Conservation (phyloP, 2,113 vertebrate genomes). For the Pygathrix nemaeus region DNA sequence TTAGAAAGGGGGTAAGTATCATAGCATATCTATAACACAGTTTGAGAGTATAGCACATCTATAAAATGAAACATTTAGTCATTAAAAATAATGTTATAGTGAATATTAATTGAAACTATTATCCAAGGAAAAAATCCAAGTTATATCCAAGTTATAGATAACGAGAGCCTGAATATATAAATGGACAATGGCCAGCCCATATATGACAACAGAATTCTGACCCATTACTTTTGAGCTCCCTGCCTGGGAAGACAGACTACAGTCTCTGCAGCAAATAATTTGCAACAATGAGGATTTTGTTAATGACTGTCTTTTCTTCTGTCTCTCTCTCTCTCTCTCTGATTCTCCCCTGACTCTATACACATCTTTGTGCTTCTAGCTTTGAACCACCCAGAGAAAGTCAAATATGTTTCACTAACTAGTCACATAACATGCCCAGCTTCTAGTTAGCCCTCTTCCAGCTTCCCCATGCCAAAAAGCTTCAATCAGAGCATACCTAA, state of each 20-base stretch:
- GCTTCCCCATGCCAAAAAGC: background rate
- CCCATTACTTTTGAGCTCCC: background rate
- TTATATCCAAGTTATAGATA: background rate
- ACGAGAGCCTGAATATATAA: background rate
- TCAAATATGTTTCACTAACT: background rate
- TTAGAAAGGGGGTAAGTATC: background rate
- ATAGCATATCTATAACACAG: background rate
- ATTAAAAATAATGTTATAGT: background rate
- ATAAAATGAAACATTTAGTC: background rate
- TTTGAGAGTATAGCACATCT: background rate
- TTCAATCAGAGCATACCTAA: too few species aligned
- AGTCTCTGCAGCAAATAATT: background rate
- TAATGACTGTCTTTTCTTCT: background rate
- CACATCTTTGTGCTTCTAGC: background rate
- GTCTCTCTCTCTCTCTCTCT: background rate
- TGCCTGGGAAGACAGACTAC: background rate
- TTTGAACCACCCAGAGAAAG: background rate
- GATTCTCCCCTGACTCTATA: too few species aligned
- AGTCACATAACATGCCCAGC: rapidly evolving
- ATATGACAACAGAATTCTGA: background rate
- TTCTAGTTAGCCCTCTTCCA: background rate
- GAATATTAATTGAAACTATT: background rate
- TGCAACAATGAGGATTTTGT: background rate
- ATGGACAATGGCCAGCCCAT: background rate
- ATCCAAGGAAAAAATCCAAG: background rate